Base-by-base conservation (phyloP, 2,888 invertebrate species). In the Leptothorax acervorum region DNA sequence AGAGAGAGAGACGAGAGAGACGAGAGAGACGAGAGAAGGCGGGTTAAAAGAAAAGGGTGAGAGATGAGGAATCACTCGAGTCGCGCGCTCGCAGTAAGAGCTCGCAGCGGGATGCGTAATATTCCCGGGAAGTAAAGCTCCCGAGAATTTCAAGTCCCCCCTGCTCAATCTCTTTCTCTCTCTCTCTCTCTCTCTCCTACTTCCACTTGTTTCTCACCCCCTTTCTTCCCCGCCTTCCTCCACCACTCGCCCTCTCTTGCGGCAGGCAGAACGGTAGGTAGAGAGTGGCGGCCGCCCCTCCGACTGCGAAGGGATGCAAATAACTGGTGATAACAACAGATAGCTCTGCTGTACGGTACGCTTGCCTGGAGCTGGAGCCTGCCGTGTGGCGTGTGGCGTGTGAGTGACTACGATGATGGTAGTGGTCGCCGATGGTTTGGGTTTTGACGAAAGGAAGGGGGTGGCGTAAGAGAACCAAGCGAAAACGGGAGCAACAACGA, bases 311-410 rank as follows among this genome's bases (percentile, higher is more conserved):
- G 93, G 93, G 94, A 93, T 94, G 94, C 93, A 94, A 94, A 94
- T 94, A 94, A 94, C 94, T 92, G 94, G 93, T 93, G 94, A 94
- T 94, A 94, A 94, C 94, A 93, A 93, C 93, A 93, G 94, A 94
- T 94, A 94, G 93, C 93, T 94, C 92, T 86, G 91, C 89, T 53
- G 39, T 76, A 76, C 88, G 90, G 87, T 85, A 88, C 88, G 89
- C 76, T 83, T 81, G 86, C 71, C 74, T 86, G 76, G 82, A 88
- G 76, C 31, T 9, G 8, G 42, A 35, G 35, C 35, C 31, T 28
- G 53, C 28, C 55, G 78, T 23, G 23, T 23, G 23, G 23, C 23
- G 23, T 23, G 23, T 79, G 82, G 73, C 66, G 90, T 90, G 90
- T 89, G 85, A 86, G 88, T 89, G 87, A 85, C 89, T 88, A 84